Conservation (phyloP, 2,797 vertebrate species). For the Acipenser ruthenus region DNA sequence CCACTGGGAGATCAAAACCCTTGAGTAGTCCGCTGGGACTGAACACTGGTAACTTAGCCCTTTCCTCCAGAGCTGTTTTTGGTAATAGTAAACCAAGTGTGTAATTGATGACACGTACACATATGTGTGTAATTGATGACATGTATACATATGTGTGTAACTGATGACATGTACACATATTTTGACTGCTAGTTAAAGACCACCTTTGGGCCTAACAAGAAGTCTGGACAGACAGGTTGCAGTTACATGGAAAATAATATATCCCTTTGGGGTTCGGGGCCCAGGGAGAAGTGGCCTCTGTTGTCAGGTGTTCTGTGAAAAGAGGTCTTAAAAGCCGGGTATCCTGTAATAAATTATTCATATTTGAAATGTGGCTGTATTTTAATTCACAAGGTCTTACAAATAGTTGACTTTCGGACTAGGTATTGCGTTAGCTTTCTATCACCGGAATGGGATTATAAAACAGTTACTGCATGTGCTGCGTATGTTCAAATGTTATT, state of each 20-base stretch:
- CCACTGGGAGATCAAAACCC: not conserved
- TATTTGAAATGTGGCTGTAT: constrained; percentile 1
- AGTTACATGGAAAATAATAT: constrained; percentile 25
- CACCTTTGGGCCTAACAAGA: not conserved
- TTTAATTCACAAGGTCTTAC: no score
- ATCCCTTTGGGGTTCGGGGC: no score
- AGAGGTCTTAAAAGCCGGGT: constrained; percentile 51
- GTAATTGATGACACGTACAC: not conserved
- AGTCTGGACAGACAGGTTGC: constrained; percentile 8
- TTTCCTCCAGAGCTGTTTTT: not conserved
- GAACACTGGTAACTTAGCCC: not conserved
- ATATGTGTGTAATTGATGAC: not conserved
- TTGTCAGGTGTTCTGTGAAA: constrained; percentile 52
- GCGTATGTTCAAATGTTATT: no score
- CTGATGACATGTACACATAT: not conserved
- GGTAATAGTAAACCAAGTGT: not conserved
- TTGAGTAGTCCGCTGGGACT: not conserved
- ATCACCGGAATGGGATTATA: no score
- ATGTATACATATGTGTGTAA: not conserved
- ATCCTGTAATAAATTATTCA: constrained; percentile 53
- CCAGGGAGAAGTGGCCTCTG: constrained; percentile 25
- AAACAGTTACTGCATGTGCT: no score
- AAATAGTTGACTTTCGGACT: no score
- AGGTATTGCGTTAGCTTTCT: no score
- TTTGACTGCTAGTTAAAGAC: not conserved